phyloP scores from a whole-genome alignment of 2,113 vertebrate genomes.

The Chrysochloris asiatica region DNA sequence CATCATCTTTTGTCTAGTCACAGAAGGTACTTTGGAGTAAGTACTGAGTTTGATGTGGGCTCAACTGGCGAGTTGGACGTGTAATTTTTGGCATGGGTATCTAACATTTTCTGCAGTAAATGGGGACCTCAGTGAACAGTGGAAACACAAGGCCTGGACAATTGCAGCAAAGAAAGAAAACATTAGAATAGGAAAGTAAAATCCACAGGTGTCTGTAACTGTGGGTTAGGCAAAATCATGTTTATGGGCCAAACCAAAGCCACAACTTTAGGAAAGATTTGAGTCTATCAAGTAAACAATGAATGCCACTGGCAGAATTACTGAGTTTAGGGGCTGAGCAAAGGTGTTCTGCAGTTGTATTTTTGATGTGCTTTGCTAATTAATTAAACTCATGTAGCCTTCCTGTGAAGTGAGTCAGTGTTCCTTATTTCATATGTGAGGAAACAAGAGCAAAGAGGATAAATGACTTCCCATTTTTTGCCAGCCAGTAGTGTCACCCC shows the following conservation, averaged over 20 bases:
- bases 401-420: conserved; percentile 63
- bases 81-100: conserved; percentile 52
- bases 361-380: conserved; percentile 65
- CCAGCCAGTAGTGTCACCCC: conserved; percentile 1
- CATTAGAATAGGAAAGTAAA: conserved; percentile 64
- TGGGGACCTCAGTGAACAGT: conserved; percentile 52
- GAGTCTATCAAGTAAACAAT: conserved; percentile 1
- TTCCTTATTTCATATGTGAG: conserved; percentile 68
- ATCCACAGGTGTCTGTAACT: conserved; percentile 15
- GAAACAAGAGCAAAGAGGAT: conserved; percentile 60
- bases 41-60: conserved; percentile 70
- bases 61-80: conserved; percentile 64
- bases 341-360: conserved; percentile 44
- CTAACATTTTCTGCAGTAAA: conserved; percentile 65
- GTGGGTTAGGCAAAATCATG: conserved; percentile 26
- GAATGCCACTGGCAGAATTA: conserved; percentile 16
- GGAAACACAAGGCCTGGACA: conserved; percentile 60
- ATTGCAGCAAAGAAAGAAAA: conserved; percentile 60
- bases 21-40: conserved; percentile 77
- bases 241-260: background rate
- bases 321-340: conserved; percentile 6
- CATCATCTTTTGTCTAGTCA: conserved; percentile 78
- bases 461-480: conserved; percentile 59
- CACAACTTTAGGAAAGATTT: conserved; percentile 14
- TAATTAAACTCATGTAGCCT: conserved; percentile 53